Evolutionary conservation across 2,888 invertebrate species (phyloP), one percentile per base, ranked within the genome.

Genomic region (Dryocosmus kuriphilus): DNA sequence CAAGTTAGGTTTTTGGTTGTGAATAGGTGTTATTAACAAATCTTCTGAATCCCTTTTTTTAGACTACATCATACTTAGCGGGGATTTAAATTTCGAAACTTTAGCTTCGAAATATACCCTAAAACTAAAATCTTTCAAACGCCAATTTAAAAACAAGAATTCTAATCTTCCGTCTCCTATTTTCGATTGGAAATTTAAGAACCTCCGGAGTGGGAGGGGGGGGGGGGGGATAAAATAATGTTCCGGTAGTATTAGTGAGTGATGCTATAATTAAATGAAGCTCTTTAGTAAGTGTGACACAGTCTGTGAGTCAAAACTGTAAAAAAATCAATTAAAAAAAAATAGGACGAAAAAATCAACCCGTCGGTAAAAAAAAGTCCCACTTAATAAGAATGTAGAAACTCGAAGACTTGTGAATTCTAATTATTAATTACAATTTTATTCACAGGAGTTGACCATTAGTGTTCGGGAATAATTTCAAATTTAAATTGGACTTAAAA

Each of bases 231-330:
- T 46, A 27, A 46, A 41, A 41, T 27, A 46, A 32, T 9, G 16
- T n/a, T 5, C 0, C 11, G 46, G n/a, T 51, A 71, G 51, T 71
- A 51, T 71, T 71, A 71, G 30, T 71, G 24, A 46, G 71, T 71
- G 71, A n/a, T n/a, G n/a, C n/a, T n/a, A n/a, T 22, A 51, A 51
- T 41, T 19, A 51, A 71, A 24, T 46, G 9, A 32, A 27, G 30
- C 46, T 51, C 19, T 22, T 67, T 67, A 5, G n/a, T 71, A 32
- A 32, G n/a, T 30, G 30, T 71, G 9, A 51, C 41, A 41, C n/a
- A n/a, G n/a, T n/a, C n/a, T n/a, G 38, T 30, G 46, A 46, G 71
- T 46, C 51, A 71, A 27, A 51, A 51, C 71, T 71, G 24, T 51
- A 27, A n/a, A 6, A 35, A 35, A 35, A 35, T 35, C 19, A 11